Evolutionary conservation across 2,888 invertebrate species (phyloP).

Genomic region (Podotricha telesiphe): DNA sequence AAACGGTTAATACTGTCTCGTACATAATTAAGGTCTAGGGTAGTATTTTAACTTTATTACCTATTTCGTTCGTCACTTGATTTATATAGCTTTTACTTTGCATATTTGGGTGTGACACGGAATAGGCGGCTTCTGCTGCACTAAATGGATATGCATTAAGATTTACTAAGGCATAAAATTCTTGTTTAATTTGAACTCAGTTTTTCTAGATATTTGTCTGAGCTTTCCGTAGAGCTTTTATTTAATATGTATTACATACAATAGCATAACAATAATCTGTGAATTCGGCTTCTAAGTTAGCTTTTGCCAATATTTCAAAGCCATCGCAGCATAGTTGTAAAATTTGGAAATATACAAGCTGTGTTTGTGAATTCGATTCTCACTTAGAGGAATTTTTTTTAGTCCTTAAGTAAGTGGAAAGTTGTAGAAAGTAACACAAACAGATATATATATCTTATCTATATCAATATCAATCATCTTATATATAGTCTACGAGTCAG

Average conservation of each 20-base stretch:
- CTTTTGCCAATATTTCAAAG: no score
- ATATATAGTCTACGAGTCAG: not conserved
- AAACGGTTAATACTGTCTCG: conserved; percentile 9
- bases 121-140: conserved; percentile 38
- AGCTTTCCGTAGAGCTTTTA: not conserved
- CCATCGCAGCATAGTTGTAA: no score
- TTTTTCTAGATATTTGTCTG: not conserved
- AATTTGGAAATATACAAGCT: no score
- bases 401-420: no score
- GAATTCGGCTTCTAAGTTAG: no score
- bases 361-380: no score
- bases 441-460: not conserved
- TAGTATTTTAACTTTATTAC: conserved; percentile 53
- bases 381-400: no score
- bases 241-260: no score
- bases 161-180: conserved; percentile 24
- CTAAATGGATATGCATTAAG: conserved; percentile 32
- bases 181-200: conserved; percentile 11
- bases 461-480: not conserved
- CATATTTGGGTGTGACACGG: conserved; percentile 46
- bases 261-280: no score
- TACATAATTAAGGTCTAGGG: conserved; percentile 1
- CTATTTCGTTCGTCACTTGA: conserved; percentile 57
- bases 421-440: no score
- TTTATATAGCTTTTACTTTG: conserved; percentile 52